Evolutionary conservation across 2,797 vertebrate species (phyloP), one percentile per base, ranked within the genome.

Genomic region (Myotis findleyi): DNA sequence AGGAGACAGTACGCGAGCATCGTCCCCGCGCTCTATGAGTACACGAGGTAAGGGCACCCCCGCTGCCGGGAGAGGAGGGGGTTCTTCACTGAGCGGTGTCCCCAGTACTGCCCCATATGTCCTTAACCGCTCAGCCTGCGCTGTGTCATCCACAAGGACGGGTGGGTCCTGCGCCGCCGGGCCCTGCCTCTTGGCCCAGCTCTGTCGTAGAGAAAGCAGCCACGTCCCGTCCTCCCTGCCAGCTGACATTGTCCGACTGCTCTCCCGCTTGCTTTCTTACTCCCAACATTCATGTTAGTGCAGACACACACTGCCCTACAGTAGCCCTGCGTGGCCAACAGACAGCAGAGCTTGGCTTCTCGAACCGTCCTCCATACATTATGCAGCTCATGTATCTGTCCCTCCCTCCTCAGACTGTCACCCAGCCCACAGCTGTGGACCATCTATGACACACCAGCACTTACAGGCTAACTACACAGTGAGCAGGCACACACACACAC

Each of bases 1-100:
- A 98, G 99, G 95, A 99, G 99, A 97, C 98, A 99, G 25, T 99
- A 99, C 97, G 98, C 95, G 93, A 99, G 99, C 97, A 99, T 99
- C 38, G 99, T 99, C 27, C 99, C 99, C 68, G 99, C 99, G 47
- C 99, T 99, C 89, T 99, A 99, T 57, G 99, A 99, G 90, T 99
- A 99, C 83, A 99, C 99, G 82, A 99, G 99, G 99, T 99, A 98
- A 97, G 91, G 66, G 66, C 2, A 1, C 41, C 62, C 21, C 64
- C 10, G 7, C 30, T 8, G 62, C 1, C 14, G 30, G 27, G 6
- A 13, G 27, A 7, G 55, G 55, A 2, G 23, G 4, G 55, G 57
- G 25, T 13, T 0, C 57, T 14, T 59, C 25, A 1, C 4, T 25
- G 55, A 12, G 55, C 9, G 8, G 55, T 23, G 23, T 12, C 57